phyloP scores from a whole-genome alignment of 2,888 invertebrate species.

The Tetanocera ferruginea region DNA sequence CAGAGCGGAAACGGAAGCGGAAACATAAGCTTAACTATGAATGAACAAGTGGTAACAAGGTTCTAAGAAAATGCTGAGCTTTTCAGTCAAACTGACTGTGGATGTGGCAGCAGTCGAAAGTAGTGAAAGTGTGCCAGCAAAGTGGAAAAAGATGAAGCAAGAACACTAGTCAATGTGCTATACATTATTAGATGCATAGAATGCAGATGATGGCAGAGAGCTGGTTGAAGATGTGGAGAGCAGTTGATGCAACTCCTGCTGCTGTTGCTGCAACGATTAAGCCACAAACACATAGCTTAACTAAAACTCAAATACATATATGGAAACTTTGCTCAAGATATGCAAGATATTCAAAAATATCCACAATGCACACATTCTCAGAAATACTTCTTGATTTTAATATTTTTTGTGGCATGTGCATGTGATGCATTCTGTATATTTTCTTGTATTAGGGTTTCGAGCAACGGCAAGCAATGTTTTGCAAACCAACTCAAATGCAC shows the following conservation, averaged over 20 bases:
- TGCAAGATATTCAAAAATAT: background rate
- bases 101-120: background rate
- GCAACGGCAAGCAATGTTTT: background rate
- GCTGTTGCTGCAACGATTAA: background rate
- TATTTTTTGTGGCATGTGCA: background rate
- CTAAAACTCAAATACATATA: background rate
- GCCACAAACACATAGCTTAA: background rate
- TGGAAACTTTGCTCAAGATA: background rate
- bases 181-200: background rate
- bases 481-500: background rate
- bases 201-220: background rate
- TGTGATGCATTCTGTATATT: background rate
- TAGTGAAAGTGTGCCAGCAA: background rate
- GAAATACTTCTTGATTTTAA: background rate
- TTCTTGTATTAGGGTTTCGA: background rate
- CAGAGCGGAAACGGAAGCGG: slow-evolving; percentile 19
- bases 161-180: background rate
- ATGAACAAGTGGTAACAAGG: background rate
- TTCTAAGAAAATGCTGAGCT: background rate
- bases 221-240: background rate
- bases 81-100: too few species aligned
- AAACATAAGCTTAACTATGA: slow-evolving; percentile 20
- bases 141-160: too few species aligned
- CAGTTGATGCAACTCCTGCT: background rate
- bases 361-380: background rate